A percentile compares a stretch with the other conserved stretches of the same genome.
phyloP scores from a whole-genome alignment of 2,797 vertebrate species.

The Capromys pilorides region DNA sequence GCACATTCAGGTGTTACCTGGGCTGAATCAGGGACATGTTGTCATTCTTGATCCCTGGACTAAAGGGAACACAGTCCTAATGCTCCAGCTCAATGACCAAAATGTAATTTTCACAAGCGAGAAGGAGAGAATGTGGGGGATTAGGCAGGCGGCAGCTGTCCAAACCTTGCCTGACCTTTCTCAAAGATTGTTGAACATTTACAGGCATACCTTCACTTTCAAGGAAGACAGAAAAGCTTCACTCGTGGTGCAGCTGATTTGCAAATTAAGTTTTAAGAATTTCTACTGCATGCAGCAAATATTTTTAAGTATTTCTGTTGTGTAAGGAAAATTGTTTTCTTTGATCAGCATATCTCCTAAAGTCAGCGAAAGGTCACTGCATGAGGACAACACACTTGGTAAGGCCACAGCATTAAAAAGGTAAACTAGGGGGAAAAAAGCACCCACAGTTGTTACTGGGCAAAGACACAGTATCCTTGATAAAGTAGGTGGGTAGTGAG shows the following conservation, averaged over 20 bases:
- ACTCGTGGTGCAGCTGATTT: not conserved
- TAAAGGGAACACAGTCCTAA: not conserved
- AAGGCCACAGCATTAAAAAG: conserved; percentile 36
- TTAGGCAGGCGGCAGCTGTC: not conserved
- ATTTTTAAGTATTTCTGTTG: not conserved
- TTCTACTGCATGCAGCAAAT: not conserved
- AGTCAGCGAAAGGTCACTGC: conserved; percentile 69
- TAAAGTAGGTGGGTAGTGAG: conserved; percentile 28
- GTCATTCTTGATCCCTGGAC: not conserved
- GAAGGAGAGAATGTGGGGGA: not conserved
- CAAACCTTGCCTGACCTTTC: not conserved
- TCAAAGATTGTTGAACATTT: conserved; percentile 28
- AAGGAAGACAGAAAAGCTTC: not conserved
- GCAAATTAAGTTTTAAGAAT: conserved; percentile 26
- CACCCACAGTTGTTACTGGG: conserved; percentile 73
- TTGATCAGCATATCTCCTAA: conserved; percentile 66
- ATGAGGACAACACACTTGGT: conserved; percentile 52
- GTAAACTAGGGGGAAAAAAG: conserved; percentile 75
- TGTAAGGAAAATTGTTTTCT: conserved; percentile 63
- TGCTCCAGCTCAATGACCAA: not conserved
- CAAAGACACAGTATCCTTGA: conserved; percentile 71
- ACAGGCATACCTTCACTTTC: conserved; percentile 26
- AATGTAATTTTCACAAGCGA: not conserved
- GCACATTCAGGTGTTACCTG: not conserved
- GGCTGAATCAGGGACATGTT: not conserved